phyloP scores from a whole-genome alignment of 1,140 invertebrate species.

The Ceratoteleas bidentatus region DNA sequence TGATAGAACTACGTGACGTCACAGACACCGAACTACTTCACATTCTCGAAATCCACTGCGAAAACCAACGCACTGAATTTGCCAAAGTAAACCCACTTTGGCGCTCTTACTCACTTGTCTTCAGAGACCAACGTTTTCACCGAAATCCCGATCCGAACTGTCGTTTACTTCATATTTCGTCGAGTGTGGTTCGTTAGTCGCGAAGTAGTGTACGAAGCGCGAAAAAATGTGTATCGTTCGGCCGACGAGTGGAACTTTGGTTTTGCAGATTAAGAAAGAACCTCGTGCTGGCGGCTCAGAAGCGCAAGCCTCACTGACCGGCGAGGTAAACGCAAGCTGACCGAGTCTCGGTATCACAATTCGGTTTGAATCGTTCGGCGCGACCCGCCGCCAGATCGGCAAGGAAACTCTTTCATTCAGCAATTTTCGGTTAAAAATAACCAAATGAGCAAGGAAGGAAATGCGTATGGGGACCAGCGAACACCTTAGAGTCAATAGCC shows the following conservation, averaged over 20 bases:
- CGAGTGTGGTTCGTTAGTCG: too few species aligned
- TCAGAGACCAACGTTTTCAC: slow-evolving; percentile 15
- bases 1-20: background rate
- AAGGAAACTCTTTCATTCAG: slow-evolving; percentile 12
- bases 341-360: slow-evolving; percentile 74
- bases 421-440: slow-evolving; percentile 36
- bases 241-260: background rate
- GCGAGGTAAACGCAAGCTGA: slow-evolving; percentile 76
- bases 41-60: background rate
- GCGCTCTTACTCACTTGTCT: slow-evolving; percentile 35
- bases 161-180: slow-evolving; percentile 19
- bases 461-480: background rate
- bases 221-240: too few species aligned
- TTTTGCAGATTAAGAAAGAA: slow-evolving; percentile 37
- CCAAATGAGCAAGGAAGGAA: background rate
- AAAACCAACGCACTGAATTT: background rate
- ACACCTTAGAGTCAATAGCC: too few species aligned
- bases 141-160: background rate
- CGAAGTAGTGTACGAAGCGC: too few species aligned
- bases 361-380: slow-evolving; percentile 70
- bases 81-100: slow-evolving; percentile 4
- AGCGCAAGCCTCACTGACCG: slow-evolving; percentile 78
- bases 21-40: slow-evolving; percentile 18
- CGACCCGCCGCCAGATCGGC: slow-evolving; percentile 38
- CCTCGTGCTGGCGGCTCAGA: slow-evolving; percentile 74